Evolutionary conservation across 2,797 vertebrate genomes (phyloP).

Genomic region (Malacoraja senta): DNA sequence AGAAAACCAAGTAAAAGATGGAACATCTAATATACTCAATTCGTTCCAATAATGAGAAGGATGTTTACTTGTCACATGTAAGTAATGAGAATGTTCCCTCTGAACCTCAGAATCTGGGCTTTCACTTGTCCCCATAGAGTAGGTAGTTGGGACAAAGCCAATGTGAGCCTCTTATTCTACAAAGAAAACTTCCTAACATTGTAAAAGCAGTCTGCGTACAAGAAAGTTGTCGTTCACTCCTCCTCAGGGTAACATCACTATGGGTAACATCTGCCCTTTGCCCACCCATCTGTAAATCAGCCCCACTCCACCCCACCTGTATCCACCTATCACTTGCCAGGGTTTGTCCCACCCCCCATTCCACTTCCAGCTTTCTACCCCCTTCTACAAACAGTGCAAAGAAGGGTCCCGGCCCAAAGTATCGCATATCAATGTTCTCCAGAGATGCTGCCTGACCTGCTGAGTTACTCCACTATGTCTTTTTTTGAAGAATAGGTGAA

Average conservation of each 20-base stretch:
- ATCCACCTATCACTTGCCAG: too few species aligned
- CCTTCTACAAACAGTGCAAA: too few species aligned
- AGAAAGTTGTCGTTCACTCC: not conserved
- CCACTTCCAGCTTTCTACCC: too few species aligned
- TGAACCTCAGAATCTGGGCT: not conserved
- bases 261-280: too few species aligned
- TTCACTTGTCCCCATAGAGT: not conserved
- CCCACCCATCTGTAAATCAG: too few species aligned
- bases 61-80: not conserved
- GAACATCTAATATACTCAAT: not conserved
- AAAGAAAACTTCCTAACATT: not conserved
- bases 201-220: not conserved
- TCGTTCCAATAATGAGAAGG: not conserved
- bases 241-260: not conserved
- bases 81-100: not conserved
- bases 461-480: too few species aligned
- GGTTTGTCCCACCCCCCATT: too few species aligned
- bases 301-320: too few species aligned
- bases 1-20: not conserved
- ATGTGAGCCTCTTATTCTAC: not conserved
- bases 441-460: too few species aligned
- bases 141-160: not conserved
- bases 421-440: too few species aligned
- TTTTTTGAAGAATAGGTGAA: too few species aligned
- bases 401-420: not conserved